These are phyloP conservation scores for Cynopterus brachyotis DNA, from an alignment of 2,113 vertebrate genomes.

Conservation along the genomic window DNA sequence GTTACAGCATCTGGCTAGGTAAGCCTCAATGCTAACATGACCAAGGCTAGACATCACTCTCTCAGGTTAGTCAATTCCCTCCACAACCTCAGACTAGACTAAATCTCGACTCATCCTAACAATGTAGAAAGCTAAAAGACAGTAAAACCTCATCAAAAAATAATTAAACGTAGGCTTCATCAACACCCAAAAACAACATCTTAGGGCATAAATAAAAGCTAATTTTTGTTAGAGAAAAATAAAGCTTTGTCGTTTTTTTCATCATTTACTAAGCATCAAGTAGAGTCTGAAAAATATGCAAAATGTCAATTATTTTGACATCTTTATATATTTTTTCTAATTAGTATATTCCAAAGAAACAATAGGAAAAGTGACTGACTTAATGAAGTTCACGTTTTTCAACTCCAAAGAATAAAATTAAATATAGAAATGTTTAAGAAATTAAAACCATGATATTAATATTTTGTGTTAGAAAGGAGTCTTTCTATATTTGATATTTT, in stretches of 20 bases:
- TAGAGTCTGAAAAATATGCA: background rate
- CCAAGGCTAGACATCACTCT: background rate
- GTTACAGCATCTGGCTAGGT: background rate
- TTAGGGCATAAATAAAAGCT: background rate
- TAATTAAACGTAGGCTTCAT: slow-evolving; percentile 15
- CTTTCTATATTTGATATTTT: background rate
- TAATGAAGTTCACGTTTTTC: background rate
- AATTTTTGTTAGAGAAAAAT: slow-evolving; percentile 30
- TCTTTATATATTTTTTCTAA: background rate
- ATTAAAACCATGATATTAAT: background rate
- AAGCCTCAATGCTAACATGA: background rate
- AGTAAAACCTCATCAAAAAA: background rate
- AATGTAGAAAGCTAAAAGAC: background rate
- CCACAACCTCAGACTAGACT: background rate
- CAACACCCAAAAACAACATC: background rate
- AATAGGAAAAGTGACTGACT: background rate
- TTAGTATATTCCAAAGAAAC: background rate
- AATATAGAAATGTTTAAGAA: background rate
- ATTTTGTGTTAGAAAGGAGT: background rate
- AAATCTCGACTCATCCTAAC: background rate
- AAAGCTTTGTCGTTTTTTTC: background rate
- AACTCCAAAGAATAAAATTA: background rate
- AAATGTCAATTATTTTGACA: background rate
- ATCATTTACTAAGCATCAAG: background rate
- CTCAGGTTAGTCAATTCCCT: background rate